Conservation (phyloP, 30 jellyfish, hydroid and myxozoan species). For the Hydractinia echinata region DNA sequence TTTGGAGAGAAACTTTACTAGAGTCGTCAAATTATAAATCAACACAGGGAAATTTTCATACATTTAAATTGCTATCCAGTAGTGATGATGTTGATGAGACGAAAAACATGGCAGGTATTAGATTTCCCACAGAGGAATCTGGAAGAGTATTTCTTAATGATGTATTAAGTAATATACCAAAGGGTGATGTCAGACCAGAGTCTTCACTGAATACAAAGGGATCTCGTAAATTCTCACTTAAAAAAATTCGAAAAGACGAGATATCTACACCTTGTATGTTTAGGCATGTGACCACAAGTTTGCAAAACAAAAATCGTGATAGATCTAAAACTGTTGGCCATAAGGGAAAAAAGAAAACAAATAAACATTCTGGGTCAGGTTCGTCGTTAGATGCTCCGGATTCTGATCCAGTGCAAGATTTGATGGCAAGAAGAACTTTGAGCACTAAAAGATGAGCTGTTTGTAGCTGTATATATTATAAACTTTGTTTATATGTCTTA, state of each 20-base stretch:
- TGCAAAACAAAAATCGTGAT: slow-evolving; percentile 32
- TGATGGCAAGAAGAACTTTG: neutral
- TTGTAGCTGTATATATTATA: too few species aligned
- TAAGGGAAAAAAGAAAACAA: neutral
- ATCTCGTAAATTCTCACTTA: slow-evolving; percentile 16
- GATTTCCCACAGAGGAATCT: slow-evolving; percentile 70
- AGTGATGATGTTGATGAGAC: slow-evolving; percentile 27
- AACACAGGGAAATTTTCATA: slow-evolving; percentile 71
- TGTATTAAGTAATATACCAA: slow-evolving; percentile 67
- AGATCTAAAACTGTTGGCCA: slow-evolving; percentile 3
- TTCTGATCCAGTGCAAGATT: slow-evolving; percentile 17
- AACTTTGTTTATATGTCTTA: too few species aligned
- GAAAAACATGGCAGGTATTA: slow-evolving; percentile 64
- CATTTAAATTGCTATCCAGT: slow-evolving; percentile 48
- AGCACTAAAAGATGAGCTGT: neutral
- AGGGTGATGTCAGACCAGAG: slow-evolving; percentile 15
- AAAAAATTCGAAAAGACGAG: slow-evolving; percentile 64
- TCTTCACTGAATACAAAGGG: neutral
- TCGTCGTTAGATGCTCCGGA: slow-evolving; percentile 27
- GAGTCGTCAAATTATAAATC: slow-evolving; percentile 63
- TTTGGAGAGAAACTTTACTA: slow-evolving; percentile 73
- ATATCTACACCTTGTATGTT: slow-evolving; percentile 92
- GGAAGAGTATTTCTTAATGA: slow-evolving; percentile 70
- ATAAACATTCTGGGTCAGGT: slow-evolving; percentile 22
- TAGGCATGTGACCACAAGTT: slow-evolving; percentile 79